Percentiles rank a stretch among this genome's conserved stretches.
phyloP scores from a whole-genome alignment of 2,888 invertebrate species.

The Pseudanteris insignis region DNA sequence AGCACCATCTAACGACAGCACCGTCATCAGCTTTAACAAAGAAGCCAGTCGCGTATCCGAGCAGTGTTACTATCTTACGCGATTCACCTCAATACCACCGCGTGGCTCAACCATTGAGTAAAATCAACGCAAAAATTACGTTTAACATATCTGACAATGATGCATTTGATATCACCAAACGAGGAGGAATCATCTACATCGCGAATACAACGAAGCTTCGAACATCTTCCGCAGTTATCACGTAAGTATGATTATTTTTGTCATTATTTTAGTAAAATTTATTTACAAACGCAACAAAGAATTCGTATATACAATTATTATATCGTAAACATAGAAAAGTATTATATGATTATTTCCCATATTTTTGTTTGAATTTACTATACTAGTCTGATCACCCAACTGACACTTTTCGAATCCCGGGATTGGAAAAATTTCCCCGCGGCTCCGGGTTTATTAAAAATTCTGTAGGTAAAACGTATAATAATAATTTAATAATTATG shows the following conservation, averaged over 20 bases:
- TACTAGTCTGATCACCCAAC: neutral
- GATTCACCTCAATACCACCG: constrained; percentile 52
- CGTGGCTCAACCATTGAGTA: constrained; percentile 53
- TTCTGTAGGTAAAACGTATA: too few relatives aligned
- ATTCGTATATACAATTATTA: too few relatives aligned
- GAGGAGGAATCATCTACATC: constrained; percentile 72
- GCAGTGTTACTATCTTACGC: constrained; percentile 49
- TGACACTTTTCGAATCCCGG: neutral
- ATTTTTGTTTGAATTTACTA: neutral
- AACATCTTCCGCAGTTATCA: constrained; percentile 64
- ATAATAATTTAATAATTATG: too few relatives aligned
- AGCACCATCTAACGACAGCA: constrained; percentile 54
- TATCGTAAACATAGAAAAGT: too few relatives aligned
- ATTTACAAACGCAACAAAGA: too few relatives aligned
- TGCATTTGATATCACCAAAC: constrained; percentile 69
- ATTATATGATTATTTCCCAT: neutral
- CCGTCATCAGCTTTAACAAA: constrained; percentile 48
- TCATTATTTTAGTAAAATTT: too few relatives aligned
- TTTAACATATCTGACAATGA: constrained; percentile 52
- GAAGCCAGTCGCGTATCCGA: constrained; percentile 53
- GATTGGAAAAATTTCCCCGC: too few relatives aligned
- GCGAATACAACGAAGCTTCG: constrained; percentile 66
- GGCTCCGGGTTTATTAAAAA: too few relatives aligned
- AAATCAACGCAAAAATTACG: constrained; percentile 45
- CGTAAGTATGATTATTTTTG: constrained; percentile 53